Conservation (phyloP, 1,140 invertebrate genomes). For the Medauroidea extradentata region DNA sequence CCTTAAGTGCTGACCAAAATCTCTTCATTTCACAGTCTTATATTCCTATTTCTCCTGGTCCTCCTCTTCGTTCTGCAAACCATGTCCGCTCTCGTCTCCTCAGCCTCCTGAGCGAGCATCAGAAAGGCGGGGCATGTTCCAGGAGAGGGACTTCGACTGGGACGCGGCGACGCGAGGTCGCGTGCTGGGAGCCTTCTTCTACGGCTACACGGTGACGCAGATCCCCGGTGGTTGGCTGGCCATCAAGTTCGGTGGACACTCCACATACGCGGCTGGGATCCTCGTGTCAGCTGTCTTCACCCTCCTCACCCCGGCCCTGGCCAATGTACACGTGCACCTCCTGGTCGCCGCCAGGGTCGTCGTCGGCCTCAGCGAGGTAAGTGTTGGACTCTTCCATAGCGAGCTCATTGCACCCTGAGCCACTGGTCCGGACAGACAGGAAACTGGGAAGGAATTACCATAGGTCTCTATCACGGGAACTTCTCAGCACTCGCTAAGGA, state of each 20-base stretch:
- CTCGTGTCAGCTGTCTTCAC: slow-evolving; percentile 64
- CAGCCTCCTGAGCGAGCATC: no score
- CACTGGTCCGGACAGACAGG: no score
- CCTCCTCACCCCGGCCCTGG: slow-evolving; percentile 56
- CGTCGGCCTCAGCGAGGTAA: slow-evolving; percentile 85
- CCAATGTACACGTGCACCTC: slow-evolving; percentile 59
- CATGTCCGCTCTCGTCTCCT: no score
- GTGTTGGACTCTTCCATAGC: slow-evolving; percentile 21
- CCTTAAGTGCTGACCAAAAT: no score
- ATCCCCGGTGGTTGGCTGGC: slow-evolving; percentile 56
- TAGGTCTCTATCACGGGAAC: no score
- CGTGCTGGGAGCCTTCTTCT: slow-evolving; percentile 57
- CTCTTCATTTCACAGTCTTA: no score
- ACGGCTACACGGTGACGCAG: slow-evolving; percentile 55
- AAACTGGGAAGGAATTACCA: no score
- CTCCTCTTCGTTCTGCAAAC: no score
- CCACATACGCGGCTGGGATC: slow-evolving; percentile 52
- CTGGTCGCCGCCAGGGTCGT: slow-evolving; percentile 74
- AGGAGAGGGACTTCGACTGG: slow-evolving; percentile 24
- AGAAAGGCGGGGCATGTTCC: not conserved
- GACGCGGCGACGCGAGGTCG: slow-evolving; percentile 46
- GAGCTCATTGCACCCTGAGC: no score
- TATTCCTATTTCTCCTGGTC: no score
- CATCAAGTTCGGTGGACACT: slow-evolving; percentile 57
- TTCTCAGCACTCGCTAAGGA: no score